Evolutionary conservation across 2,113 vertebrate species (phyloP), one percentile per base, ranked within the genome.

Genomic region (Poicephalus meyeri): DNA sequence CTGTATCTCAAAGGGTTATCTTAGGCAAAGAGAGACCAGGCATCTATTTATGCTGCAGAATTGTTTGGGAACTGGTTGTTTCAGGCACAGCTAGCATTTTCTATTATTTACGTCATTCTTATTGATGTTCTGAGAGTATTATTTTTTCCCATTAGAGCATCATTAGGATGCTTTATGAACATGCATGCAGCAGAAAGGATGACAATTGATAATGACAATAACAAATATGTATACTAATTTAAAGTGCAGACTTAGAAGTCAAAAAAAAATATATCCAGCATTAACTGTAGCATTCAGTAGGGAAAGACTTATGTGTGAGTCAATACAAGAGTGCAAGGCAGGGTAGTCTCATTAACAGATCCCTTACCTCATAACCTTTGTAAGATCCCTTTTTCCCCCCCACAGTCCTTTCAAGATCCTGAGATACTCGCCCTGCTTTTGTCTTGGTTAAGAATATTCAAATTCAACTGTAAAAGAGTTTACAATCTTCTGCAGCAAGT

Each of bases 1-100:
- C 91, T 91, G 66, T 96, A 94, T 96, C 95, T 94, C 91, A 65
- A 81, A 95, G 70, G 73, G 86, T 93, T 91, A 96, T 95, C 96
- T 96, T 41, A 80, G 88, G 78, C 86, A 93, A 88, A 86, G 80
- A 82, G 60, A 87, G 31, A 86, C 41, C 77, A 94, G 78, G 89
- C 61, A 85, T 37, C 58, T 85, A 20, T 81, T 86, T 80, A 63
- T 65, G 55, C 50, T 77, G 77, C 42, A 77, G 60, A 81, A 82
- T n/a, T 82, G 73, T 70, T 80, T 89, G 88, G 85, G 89, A 93
- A 87, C 80, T 53, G 50, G 29, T 79, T 91, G 49, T 69, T 92
- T 92, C 86, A 81, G 82, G 65, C 68, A 86, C 41, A 79, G 42
- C 35, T 17, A 72, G 61, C 64, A 86, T 28, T 85, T 93, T 56